Base-by-base conservation (phyloP, 2,113 vertebrate species). In the Oreochromis niloticus region DNA sequence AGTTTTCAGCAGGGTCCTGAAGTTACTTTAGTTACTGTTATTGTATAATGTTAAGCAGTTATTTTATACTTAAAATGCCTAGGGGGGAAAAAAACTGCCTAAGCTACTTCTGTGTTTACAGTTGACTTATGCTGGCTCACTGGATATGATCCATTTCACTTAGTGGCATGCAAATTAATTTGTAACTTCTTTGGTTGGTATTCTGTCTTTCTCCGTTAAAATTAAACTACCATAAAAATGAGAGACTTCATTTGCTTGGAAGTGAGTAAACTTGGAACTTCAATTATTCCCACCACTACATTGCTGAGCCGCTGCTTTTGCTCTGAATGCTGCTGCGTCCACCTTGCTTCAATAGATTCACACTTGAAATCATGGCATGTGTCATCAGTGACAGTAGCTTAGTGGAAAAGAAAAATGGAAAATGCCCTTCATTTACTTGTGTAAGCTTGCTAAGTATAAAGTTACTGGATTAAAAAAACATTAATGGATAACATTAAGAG, bases 81-180 rank as follows among this genome's bases (percentile, higher is more conserved):
- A 6, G n/a, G 2, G 1, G 4, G 2, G 3, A 3, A 2, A 13
- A 13, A 4, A 7, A 1, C 27, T 36, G 32, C 61, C 61, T 66
- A n/a, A 1, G 61, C 61, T 66, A n/a, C 34, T 22, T 41, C 3
- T 68, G 36, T 1, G 34, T 68, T 68, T 68, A 68, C 10, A 68
- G 19, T 68, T 68, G n/a, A 68, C 63, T 68, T 41, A 68, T 68
- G 41, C 63, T 68, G 36, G n/a, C 36, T 22, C 0, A 43, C 36
- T 41, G 63, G 36, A 41, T 68, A 8, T 41, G 30, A 3, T 63
- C 16, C 12, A 43, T 43, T 43, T 43, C 41, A 43, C 32, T 66
- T 39, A 39, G 17, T 66, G 61, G 32, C 61, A 66, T 66, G 10
- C 32, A 39, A 39, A 39, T 66, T n/a, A 5, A 66, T 39, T 66